Evolutionary conservation across 2,797 vertebrate genomes (phyloP), one percentile per base, ranked within the genome.

Genomic region (Spinus pinus): DNA sequence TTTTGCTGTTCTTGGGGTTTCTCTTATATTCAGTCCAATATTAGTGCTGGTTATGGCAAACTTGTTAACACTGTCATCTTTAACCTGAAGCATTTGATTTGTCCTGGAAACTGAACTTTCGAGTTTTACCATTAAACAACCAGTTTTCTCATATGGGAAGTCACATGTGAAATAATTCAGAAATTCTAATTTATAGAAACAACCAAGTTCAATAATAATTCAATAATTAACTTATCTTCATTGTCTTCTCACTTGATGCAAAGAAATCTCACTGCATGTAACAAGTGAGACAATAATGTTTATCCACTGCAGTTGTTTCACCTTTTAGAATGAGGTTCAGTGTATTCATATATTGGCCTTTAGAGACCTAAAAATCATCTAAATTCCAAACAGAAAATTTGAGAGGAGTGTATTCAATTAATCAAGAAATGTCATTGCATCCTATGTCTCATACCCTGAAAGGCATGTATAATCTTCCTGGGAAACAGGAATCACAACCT

Each of bases 1-100:
- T 37, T 15, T 17, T 31, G 16, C 13, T 39, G 0, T 12, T 4
- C 12, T 44, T 64, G 15, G 46, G 1, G 0, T 82, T 46, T 24
- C 20, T 73, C 31, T 65, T 35, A 73, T 88, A 82, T 56, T 80
- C 30, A 42, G 14, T 41, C 25, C 14, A 82, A 2, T 77, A 46
- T 30, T 78, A 71, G 9, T 15, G 9, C 25, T 61, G 27, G 35
- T 2, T 49, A 23, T 58, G 19, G 24, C 24, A 51, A 50, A 14
- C 22, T 53, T 78, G 22, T 39, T 69, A 81, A 61, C 1, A 23
- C 9, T 25, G 8, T 1, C 8, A 3, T 9, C 3, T 37, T 78
- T 86, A 81, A 50, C 2, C 8, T 30, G n/a, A 73, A 77, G 3
- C 2, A 37, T 8, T 77, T 53, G 6, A 42, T 53, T 71, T 37